phyloP scores from a whole-genome alignment of 2,113 vertebrate species.

The Podilymbus podiceps region DNA sequence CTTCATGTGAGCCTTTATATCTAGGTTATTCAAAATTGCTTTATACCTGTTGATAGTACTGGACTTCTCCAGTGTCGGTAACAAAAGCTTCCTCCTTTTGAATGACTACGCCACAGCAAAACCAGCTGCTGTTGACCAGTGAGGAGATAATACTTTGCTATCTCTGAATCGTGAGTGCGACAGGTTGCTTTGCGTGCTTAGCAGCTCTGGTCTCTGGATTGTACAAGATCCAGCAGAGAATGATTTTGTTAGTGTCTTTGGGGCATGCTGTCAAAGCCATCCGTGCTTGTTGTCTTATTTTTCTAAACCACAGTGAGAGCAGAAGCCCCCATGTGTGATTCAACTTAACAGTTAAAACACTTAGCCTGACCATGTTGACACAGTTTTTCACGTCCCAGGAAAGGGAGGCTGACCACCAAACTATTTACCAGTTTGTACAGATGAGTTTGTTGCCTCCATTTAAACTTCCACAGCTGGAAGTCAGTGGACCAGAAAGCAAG shows the following conservation, averaged over 20 bases:
- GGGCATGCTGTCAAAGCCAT: not conserved
- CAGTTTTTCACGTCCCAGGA: not conserved
- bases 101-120: not conserved
- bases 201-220: not conserved
- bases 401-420: not conserved
- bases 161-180: not conserved
- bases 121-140: not conserved
- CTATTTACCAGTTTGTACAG: not conserved
- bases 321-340: not conserved
- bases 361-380: not conserved
- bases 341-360: not conserved
- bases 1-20: not conserved
- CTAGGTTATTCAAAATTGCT: not conserved
- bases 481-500: not conserved
- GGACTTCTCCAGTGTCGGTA: not conserved
- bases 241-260: not conserved
- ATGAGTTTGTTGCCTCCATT: not conserved
- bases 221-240: not conserved
- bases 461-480: not conserved
- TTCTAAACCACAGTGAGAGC: not conserved
- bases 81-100: not conserved
- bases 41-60: not conserved
- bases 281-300: not conserved
- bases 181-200: not conserved
- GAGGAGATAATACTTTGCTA: not conserved